Evolutionary conservation across 2,113 vertebrate species (phyloP), one percentile per base, ranked within the genome.

Genomic region (Antennarius striatus): DNA sequence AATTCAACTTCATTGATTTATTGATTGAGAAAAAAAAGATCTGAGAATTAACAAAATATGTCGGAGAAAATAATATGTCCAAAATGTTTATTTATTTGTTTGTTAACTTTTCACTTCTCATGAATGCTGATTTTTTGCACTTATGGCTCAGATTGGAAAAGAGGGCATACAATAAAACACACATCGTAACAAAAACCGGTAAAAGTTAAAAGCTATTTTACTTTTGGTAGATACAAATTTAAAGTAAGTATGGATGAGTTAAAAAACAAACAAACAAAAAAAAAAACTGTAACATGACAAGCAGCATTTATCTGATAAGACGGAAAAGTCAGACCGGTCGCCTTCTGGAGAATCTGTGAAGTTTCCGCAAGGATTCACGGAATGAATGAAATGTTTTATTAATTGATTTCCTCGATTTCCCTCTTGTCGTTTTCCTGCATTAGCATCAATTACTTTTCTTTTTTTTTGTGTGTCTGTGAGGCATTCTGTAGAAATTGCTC

Each of bases 361-460:
- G 78, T 84, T 88, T 86, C 75, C 75, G 76, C 68, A 50, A 88
- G 79, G 64, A 73, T 80, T 79, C 65, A 71, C 56, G 40, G 75
- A 77, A 71, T 51, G 47, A 86, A 79, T 75, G 68, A 62, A 73
- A 85, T 71, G 59, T 78, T 71, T 53, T 79, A 79, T 77, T 81
- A 83, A 89, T 80, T 84, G 80, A 85, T 83, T 87, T 75, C 47
- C 78, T 81, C 68, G 39, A 59, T 67, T 82, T 77, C 67, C 66
- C 64, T 46, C 63, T 39, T 17, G 2, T 67, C 52, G 39, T 57
- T 64, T 78, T 68, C 43, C 66, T 51, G 60, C 65, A 80, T 82
- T 71, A 64, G 63, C 75, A 62, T 83, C 73, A 84, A 87, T 83
- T 75, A 79, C 70, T 73, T 67, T 74, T 75, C 2, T 62, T 69